phyloP scores from a whole-genome alignment of 2,113 vertebrate genomes.

The Anseranas semipalmata region DNA sequence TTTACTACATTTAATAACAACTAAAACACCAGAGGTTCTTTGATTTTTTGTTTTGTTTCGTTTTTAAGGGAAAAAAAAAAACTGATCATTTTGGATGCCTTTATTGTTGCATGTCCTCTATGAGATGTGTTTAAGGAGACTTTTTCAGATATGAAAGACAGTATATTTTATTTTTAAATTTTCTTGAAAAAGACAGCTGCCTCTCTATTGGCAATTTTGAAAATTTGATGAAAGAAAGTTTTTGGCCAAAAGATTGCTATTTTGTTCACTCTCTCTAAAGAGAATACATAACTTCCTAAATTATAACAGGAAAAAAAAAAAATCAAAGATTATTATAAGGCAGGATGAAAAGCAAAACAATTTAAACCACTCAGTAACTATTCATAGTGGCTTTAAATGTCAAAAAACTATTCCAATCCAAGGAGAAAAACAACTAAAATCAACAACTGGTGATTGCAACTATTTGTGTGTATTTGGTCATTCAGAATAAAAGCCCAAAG shows the following conservation, averaged over 20 bases:
- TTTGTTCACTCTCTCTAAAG: background rate
- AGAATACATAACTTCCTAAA: background rate
- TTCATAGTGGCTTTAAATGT: background rate
- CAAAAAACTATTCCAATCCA: background rate
- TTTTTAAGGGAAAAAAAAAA: background rate
- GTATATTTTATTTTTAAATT: background rate
- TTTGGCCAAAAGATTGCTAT: background rate
- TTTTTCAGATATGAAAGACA: background rate
- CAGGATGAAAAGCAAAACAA: background rate
- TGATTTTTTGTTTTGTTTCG: background rate
- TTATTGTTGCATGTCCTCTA: background rate
- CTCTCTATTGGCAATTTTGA: background rate
- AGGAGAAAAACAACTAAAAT: constrained; percentile 26
- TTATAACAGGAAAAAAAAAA: background rate
- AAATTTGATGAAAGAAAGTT: background rate
- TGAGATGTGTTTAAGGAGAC: background rate
- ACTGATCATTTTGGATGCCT: background rate
- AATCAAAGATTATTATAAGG: background rate
- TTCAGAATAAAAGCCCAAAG: background rate
- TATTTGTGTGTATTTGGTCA: constrained; percentile 11
- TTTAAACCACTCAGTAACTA: constrained; percentile 4
- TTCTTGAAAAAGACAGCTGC: background rate
- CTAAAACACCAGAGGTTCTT: background rate
- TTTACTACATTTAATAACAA: background rate
- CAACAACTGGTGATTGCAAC: constrained; percentile 34